Evolutionary conservation across 2,797 vertebrate species (phyloP).

Genomic region (Tachyglossus aculeatus): DNA sequence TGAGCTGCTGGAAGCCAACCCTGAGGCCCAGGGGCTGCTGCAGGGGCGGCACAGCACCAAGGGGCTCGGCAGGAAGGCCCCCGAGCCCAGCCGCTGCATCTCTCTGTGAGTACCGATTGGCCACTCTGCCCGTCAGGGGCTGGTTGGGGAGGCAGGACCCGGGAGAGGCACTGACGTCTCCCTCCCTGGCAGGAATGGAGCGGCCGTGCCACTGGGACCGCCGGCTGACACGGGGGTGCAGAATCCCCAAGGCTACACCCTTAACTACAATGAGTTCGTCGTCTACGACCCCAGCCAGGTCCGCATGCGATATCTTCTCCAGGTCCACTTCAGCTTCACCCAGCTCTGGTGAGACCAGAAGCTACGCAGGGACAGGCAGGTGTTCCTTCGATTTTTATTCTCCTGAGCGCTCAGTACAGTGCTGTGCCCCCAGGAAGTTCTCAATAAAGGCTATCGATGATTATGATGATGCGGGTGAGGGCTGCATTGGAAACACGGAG

Average conservation of each 20-base stretch:
- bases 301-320: slow-evolving; percentile 87
- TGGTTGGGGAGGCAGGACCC: background rate
- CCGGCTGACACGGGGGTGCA: slow-evolving; percentile 68
- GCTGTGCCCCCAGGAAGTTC: too few species aligned
- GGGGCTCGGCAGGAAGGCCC: slow-evolving; percentile 84
- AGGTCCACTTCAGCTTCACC: slow-evolving; percentile 83
- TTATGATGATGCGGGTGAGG: too few species aligned
- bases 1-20: slow-evolving; percentile 83
- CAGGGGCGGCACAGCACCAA: slow-evolving; percentile 88
- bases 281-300: slow-evolving; percentile 85
- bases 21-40: slow-evolving; percentile 79
- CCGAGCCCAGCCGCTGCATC: slow-evolving; percentile 72
- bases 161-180: background rate
- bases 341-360: slow-evolving; percentile 81
- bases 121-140: background rate
- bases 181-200: slow-evolving; percentile 74
- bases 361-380: background rate
- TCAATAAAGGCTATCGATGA: too few species aligned
- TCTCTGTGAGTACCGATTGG: slow-evolving; percentile 77
- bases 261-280: slow-evolving; percentile 91
- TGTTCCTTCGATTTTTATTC: background rate
- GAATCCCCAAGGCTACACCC: slow-evolving; percentile 76
- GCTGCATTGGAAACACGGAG: too few species aligned
- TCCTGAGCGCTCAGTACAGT: too few species aligned
- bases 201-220: slow-evolving; percentile 84